phyloP scores from a whole-genome alignment of 2,797 vertebrate species.

The Rhinogobio ventralis region DNA sequence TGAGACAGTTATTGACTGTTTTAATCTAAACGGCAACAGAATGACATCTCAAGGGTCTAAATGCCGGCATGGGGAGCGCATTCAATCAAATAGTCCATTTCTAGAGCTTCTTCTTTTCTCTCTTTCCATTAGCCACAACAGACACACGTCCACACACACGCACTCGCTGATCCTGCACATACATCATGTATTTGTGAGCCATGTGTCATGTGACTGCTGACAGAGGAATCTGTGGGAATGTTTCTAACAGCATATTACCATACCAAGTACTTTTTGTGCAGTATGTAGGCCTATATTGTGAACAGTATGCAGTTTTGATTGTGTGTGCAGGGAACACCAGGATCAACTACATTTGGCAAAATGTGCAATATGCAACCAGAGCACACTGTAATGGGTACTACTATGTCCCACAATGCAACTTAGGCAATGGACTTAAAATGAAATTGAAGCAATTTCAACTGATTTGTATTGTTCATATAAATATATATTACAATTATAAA shows the following conservation, averaged over 20 bases:
- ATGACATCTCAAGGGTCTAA: slow-evolving; percentile 32
- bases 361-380: not conserved
- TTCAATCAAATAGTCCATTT: slow-evolving; percentile 6
- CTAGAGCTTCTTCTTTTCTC: slow-evolving; percentile 23
- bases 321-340: not conserved
- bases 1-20: slow-evolving; percentile 4
- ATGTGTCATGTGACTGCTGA: slow-evolving; percentile 8
- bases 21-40: slow-evolving; percentile 20
- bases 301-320: not conserved
- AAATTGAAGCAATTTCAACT: not conserved
- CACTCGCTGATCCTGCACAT: not conserved
- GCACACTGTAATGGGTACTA: not conserved
- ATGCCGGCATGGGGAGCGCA: not conserved
- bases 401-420: not conserved
- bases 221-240: slow-evolving; percentile 2
- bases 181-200: not conserved
- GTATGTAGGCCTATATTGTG: not conserved
- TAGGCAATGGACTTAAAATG: too few species aligned
- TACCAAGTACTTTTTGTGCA: not conserved
- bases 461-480: not conserved
- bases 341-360: not conserved
- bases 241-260: not conserved
- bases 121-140: slow-evolving; percentile 4
- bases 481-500: not conserved
- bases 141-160: not conserved